Conservation (phyloP, 2,888 invertebrate genomes). For the Apodemia mormo region DNA sequence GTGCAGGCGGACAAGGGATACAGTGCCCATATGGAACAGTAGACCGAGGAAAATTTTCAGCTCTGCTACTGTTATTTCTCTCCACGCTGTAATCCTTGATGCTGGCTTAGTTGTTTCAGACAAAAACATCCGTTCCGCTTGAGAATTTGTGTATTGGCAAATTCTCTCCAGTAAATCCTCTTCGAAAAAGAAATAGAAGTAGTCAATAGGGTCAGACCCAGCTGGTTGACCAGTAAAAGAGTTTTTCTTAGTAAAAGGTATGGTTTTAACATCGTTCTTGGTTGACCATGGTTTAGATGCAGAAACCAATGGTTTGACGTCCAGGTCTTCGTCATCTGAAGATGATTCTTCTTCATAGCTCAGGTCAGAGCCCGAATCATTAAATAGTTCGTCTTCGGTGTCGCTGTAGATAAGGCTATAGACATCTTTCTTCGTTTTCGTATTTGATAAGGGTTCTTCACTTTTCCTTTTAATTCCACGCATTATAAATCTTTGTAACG, state of each 20-base stretch:
- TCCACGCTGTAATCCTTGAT: conserved; percentile 21
- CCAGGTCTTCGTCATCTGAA: neutral
- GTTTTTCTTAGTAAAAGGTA: neutral
- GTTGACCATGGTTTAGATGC: neutral
- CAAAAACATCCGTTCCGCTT: conserved; percentile 21
- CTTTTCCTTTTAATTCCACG: neutral
- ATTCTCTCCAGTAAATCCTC: conserved; percentile 18
- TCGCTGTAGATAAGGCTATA: conserved; percentile 8
- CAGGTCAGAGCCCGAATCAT: neutral
- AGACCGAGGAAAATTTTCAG: conserved; percentile 30
- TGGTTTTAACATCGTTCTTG: neutral
- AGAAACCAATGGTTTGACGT: neutral
- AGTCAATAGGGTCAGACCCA: conserved; percentile 4
- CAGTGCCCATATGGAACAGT: conserved; percentile 41
- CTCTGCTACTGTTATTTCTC: conserved; percentile 25
- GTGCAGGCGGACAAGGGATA: conserved; percentile 30
- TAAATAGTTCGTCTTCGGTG: conserved; percentile 3
- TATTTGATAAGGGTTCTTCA: neutral
- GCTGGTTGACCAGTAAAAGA: neutral
- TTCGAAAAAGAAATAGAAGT: conserved; percentile 24
- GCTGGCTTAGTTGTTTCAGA: conserved; percentile 4
- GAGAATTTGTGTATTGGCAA: conserved; percentile 21
- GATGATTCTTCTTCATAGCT: conserved; percentile 1
- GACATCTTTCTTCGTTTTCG: neutral
- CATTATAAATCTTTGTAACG: neutral